Percentiles rank a stretch among this genome's conserved stretches.
These are phyloP conservation scores for Eucidaris tribuloides DNA, from an alignment of 35 echinoderm and acorn worm species.

Conservation along the genomic window DNA sequence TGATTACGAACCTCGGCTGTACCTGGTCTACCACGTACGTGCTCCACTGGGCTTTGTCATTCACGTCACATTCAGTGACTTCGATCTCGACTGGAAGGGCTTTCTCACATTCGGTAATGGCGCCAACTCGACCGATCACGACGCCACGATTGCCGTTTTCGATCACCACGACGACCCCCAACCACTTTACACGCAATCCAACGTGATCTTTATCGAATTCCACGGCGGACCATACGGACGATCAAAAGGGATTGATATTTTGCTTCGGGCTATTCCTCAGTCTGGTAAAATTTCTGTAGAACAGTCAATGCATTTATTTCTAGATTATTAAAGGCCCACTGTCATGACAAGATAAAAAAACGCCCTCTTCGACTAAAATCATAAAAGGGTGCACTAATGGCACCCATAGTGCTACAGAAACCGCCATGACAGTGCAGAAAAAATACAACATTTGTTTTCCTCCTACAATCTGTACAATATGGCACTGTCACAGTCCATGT, in stretches of 20 bases:
- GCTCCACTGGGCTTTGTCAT: neutral
- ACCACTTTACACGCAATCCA: neutral
- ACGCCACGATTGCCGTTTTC: neutral
- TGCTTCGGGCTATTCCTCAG: no score
- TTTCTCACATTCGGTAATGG: neutral
- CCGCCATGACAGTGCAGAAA: no score
- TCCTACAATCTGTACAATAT: no score
- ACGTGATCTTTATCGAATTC: neutral
- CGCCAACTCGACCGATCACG: neutral
- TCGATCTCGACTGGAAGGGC: conserved; percentile 10
- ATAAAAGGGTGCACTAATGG: neutral
- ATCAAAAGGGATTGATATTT: neutral
- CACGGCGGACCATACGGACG: neutral
- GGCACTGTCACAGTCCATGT: no score
- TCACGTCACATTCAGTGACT: neutral
- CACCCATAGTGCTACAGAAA: neutral
- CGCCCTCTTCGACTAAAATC: neutral
- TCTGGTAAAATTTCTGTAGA: neutral
- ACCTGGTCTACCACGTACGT: neutral
- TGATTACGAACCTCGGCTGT: neutral
- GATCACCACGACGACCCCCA: neutral
- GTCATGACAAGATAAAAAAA: neutral
- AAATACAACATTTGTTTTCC: no score
- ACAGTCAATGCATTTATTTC: neutral
- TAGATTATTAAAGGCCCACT: neutral